Base-by-base conservation (phyloP, 2,888 invertebrate genomes). In the Stenolophus ochropezus region DNA sequence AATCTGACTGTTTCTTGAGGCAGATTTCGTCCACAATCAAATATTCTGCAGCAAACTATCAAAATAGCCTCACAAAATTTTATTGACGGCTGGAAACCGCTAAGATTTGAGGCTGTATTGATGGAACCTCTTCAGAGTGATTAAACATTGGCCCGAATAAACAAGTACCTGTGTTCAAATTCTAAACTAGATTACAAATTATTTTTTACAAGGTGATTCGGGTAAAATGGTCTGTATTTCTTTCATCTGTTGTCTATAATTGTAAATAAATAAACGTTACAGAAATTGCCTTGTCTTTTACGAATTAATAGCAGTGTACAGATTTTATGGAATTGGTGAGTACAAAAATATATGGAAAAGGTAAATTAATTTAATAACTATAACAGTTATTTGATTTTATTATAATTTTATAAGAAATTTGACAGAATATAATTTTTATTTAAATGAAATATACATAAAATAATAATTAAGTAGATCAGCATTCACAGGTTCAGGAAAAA, bases 161-260 rank as follows among this genome's bases (percentile, higher is more conserved):
- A 33, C 27, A 16, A 33, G 65, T 69, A 69, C 65, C 65, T 69
- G 65, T 69, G 61, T 69, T 69, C 18, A 69, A 69, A 69, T 69
- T 69, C 65, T 69, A 69, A 69, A 69, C 16, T 69, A 69, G 33
- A 21, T 61, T 61, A 61, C 61, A 21, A 61, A n/a, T 61, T 61
- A 61, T 61, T 69, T 69, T 21, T 25, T 23, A 25, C 14, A 14
- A 27, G 65, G 65, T 69, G 18, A 33, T 69, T 69, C 65, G 65
- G 65, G 65, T 69, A 27, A 8, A 20, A 5, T 69, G 65, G 65
- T 56, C 56, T 56, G 20, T 61, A 61, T 61, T 69, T 69, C 65
- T 69, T 69, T 69, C 27, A 69, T 61, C 61, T 61, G 61, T 61
- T 69, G 65, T 69, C 65, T 69, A 69, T 69, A 69, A 69, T 69